Evolutionary conservation across 92 coral and sea anemone species (phyloP).

Genomic region (Paramuricea clavata): DNA sequence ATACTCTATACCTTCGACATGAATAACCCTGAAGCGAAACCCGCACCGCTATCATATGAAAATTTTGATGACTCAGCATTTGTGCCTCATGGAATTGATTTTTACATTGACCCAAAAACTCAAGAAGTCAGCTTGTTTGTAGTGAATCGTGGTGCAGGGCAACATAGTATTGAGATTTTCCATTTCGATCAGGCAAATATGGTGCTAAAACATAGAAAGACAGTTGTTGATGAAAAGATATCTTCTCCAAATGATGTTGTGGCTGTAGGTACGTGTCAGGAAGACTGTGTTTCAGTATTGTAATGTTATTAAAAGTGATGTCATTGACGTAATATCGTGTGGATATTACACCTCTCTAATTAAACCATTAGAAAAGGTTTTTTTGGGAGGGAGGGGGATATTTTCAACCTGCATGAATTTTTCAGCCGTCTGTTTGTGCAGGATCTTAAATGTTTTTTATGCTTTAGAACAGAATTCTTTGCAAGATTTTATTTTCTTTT

Average conservation of each 20-base stretch:
- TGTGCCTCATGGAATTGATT: constrained; percentile 86
- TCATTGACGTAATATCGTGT: not conserved
- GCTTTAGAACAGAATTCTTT: too few relatives aligned
- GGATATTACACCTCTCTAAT: not conserved
- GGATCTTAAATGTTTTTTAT: too few relatives aligned
- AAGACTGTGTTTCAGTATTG: not conserved
- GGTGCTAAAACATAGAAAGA: constrained; percentile 72
- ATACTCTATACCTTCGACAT: constrained; percentile 72
- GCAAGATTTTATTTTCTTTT: too few relatives aligned
- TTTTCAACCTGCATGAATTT: too few relatives aligned
- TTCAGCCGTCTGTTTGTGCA: too few relatives aligned
- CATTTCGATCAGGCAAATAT: constrained; percentile 74
- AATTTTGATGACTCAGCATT: constrained; percentile 79
- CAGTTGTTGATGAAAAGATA: constrained; percentile 77
- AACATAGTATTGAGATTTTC: constrained; percentile 84
- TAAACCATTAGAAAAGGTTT: too few relatives aligned
- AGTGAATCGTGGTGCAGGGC: constrained; percentile 76
- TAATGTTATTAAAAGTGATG: not conserved
- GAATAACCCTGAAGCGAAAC: constrained; percentile 68
- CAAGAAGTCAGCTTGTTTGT: constrained; percentile 77
- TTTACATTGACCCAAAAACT: constrained; percentile 76
- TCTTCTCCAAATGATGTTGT: constrained; percentile 80
- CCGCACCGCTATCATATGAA: constrained; percentile 67
- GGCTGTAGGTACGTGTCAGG: constrained; percentile 78
- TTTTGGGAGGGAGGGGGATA: too few relatives aligned